Percentiles rank a stretch among this genome's conserved stretches.
These are phyloP conservation scores for Paramormyrops kingsleyae DNA, from an alignment of 2,113 vertebrate genomes.

Conservation along the genomic window DNA sequence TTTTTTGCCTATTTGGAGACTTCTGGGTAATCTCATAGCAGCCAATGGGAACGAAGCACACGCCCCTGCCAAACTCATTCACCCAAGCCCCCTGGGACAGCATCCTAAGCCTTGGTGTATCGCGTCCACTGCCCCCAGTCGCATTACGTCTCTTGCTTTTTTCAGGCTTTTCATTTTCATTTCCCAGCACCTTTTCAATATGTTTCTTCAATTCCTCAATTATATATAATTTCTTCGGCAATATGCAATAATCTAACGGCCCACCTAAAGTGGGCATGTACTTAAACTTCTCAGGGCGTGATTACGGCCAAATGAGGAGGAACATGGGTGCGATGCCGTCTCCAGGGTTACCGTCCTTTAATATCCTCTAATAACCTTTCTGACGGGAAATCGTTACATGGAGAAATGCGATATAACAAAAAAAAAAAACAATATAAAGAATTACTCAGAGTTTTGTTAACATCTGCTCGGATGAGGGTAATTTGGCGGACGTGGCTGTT, in stretches of 20 bases:
- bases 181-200: neutral
- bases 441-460: slow-evolving; percentile 4
- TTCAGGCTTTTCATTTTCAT: neutral
- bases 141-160: neutral
- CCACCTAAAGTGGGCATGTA: neutral
- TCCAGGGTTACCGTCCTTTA: neutral
- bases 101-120: neutral
- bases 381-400: neutral
- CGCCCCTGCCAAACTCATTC: neutral
- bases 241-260: neutral
- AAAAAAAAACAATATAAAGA: neutral
- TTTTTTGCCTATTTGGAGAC: neutral
- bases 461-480: neutral
- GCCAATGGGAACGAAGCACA: neutral
- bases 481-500: neutral
- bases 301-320: neutral
- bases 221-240: neutral
- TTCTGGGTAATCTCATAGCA: neutral
- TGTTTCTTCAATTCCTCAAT: neutral
- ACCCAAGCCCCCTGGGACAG: neutral
- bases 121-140: neutral
- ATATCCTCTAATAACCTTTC: neutral
- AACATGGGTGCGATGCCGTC: neutral
- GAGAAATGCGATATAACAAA: neutral
- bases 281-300: neutral